phyloP scores from a whole-genome alignment of 2,797 vertebrate genomes.

The Peromyscus nudipes region DNA sequence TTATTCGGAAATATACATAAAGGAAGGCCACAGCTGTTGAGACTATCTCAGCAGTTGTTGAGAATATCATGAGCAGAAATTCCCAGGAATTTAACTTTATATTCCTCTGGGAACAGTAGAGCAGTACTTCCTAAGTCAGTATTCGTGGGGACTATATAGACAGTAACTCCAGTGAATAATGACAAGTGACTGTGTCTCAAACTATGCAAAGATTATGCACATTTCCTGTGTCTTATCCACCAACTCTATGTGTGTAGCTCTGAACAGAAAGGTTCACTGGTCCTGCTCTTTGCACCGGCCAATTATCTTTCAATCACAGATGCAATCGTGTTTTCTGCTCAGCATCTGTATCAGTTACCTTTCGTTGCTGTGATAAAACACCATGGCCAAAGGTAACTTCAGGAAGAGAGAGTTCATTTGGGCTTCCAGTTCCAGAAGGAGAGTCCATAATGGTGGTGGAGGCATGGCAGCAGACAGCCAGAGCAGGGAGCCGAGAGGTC shows the following conservation, averaged over 20 bases:
- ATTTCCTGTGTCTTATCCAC: not conserved
- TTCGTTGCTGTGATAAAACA: not conserved
- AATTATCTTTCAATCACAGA: not conserved
- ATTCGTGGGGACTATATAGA: not conserved
- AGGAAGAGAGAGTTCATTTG: not conserved
- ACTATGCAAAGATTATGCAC: not conserved
- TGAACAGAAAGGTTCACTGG: constrained; percentile 1
- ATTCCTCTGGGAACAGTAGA: not conserved
- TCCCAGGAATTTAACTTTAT: not conserved
- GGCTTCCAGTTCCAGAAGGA: not conserved
- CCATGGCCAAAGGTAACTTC: not conserved
- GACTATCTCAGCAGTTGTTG: not conserved
- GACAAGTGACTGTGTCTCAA: not conserved
- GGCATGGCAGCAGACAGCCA: not conserved
- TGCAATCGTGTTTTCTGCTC: not conserved
- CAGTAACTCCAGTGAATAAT: not conserved
- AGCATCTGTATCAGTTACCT: not conserved
- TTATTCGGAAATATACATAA: not conserved
- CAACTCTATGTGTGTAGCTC: not conserved
- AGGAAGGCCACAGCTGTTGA: not conserved
- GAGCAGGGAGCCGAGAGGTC: not conserved
- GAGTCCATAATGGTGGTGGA: not conserved
- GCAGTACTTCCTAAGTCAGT: not conserved
- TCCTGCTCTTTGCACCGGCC: not conserved
- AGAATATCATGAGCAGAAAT: not conserved